These are phyloP conservation scores for Sylvia atricapilla DNA, from an alignment of 2,113 vertebrate species.

Conservation along the genomic window DNA sequence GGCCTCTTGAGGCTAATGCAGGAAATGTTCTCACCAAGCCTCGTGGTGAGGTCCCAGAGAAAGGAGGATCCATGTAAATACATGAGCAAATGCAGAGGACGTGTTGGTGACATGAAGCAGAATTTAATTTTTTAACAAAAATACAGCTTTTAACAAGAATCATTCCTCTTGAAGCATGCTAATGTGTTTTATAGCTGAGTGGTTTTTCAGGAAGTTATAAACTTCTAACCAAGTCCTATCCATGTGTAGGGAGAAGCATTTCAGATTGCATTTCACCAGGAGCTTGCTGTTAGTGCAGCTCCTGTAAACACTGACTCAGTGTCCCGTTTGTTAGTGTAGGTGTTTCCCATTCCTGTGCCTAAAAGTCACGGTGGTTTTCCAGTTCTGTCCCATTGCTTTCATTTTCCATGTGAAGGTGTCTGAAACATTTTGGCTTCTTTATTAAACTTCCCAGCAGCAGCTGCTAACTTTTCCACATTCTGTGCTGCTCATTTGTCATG, in stretches of 20 bases:
- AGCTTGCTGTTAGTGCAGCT: not conserved
- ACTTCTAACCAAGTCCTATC: not conserved
- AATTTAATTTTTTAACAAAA: not conserved
- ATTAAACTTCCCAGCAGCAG: not conserved
- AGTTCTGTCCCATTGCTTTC: not conserved
- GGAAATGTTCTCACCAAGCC: not conserved
- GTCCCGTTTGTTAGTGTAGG: slow-evolving; percentile 2
- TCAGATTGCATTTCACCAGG: not conserved
- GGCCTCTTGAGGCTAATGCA: not conserved
- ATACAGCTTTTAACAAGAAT: not conserved
- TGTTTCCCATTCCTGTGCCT: slow-evolving; percentile 11
- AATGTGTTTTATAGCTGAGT: not conserved
- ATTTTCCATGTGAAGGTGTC: slow-evolving; percentile 1
- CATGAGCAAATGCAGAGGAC: not conserved
- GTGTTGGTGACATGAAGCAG: not conserved
- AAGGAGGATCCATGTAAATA: not conserved
- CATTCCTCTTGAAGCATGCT: not conserved
- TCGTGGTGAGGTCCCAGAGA: not conserved
- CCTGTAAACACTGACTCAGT: not conserved
- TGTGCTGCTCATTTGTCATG: not conserved
- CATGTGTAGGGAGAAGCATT: not conserved
- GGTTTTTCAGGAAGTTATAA: not conserved
- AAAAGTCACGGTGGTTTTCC: not conserved
- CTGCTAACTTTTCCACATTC: not conserved
- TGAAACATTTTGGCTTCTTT: not conserved